Evolutionary conservation across 2,888 invertebrate species (phyloP).

Genomic region (Brassicogethes aeneus): DNA sequence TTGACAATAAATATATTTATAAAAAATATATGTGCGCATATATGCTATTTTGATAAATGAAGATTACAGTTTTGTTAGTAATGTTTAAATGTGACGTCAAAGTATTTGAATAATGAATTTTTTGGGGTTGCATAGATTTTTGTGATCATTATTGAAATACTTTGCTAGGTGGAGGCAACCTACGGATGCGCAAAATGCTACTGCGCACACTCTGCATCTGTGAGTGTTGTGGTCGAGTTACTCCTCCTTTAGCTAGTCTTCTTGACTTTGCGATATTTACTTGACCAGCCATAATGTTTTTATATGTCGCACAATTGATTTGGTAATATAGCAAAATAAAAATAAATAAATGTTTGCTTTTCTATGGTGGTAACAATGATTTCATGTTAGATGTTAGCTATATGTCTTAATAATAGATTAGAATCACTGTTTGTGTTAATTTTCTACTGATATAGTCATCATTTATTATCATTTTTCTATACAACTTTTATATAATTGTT

Average conservation of each 20-base stretch:
- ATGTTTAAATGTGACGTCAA: not conserved
- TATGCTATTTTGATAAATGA: constrained; percentile 22
- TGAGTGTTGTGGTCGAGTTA: too few relatives aligned
- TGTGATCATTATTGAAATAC: too few relatives aligned
- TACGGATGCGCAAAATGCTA: too few relatives aligned
- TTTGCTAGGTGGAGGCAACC: too few relatives aligned
- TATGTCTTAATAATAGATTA: not conserved
- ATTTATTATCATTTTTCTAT: constrained; percentile 1
- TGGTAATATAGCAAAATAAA: not conserved
- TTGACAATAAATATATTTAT: constrained; percentile 30
- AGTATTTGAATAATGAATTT: too few relatives aligned
- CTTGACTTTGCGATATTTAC: not conserved
- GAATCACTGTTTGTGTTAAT: not conserved
- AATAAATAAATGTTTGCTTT: constrained; percentile 1
- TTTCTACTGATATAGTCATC: not conserved
- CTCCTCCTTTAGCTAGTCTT: too few relatives aligned
- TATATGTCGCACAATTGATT: not conserved
- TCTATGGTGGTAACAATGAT: constrained; percentile 1
- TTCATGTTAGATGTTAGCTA: constrained; percentile 1
- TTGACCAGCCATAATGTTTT: not conserved
- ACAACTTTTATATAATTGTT: constrained; percentile 1
- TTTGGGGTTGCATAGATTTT: too few relatives aligned
- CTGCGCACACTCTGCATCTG: too few relatives aligned
- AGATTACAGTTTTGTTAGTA: constrained; percentile 5
- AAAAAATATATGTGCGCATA: constrained; percentile 12